Evolutionary conservation across 2,113 vertebrate genomes (phyloP).

Genomic region (Prunella himalayana): DNA sequence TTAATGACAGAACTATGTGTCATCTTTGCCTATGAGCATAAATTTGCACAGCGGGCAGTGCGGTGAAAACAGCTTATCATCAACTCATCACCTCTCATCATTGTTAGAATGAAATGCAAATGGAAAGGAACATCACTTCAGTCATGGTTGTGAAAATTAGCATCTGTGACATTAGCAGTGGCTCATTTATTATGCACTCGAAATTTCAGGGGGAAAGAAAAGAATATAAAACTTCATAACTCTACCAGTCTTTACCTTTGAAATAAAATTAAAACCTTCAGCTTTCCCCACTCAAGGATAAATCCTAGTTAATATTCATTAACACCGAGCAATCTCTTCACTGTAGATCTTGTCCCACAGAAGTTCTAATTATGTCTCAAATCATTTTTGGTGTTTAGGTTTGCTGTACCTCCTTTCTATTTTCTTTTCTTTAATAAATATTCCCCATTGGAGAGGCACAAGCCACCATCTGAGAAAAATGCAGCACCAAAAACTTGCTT

Average conservation of each 20-base stretch:
- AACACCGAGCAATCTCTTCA: slow-evolving; percentile 18
- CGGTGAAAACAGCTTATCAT: slow-evolving; percentile 72
- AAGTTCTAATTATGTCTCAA: slow-evolving; percentile 25
- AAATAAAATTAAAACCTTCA: slow-evolving; percentile 53
- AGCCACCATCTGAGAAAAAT: background rate
- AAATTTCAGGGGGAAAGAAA: slow-evolving; percentile 52
- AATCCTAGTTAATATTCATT: slow-evolving; percentile 64
- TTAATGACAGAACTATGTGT: slow-evolving; percentile 73
- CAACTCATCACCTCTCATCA: slow-evolving; percentile 74
- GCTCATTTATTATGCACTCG: slow-evolving; percentile 62
- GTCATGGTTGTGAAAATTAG: slow-evolving; percentile 71
- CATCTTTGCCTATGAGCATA: slow-evolving; percentile 73
- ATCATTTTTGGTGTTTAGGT: slow-evolving; percentile 1
- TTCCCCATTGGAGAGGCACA: background rate
- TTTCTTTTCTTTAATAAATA: background rate
- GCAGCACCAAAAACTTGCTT: background rate
- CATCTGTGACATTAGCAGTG: slow-evolving; percentile 65
- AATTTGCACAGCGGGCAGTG: slow-evolving; percentile 73
- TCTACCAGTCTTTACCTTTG: slow-evolving; percentile 33
- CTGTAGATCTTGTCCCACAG: slow-evolving; percentile 12
- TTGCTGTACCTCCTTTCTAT: background rate
- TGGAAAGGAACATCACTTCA: slow-evolving; percentile 67
- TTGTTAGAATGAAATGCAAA: slow-evolving; percentile 73
- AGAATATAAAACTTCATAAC: slow-evolving; percentile 23
- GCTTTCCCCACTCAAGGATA: slow-evolving; percentile 40